Evolutionary conservation across 2,797 vertebrate species (phyloP).

Genomic region (Psittacula echo): DNA sequence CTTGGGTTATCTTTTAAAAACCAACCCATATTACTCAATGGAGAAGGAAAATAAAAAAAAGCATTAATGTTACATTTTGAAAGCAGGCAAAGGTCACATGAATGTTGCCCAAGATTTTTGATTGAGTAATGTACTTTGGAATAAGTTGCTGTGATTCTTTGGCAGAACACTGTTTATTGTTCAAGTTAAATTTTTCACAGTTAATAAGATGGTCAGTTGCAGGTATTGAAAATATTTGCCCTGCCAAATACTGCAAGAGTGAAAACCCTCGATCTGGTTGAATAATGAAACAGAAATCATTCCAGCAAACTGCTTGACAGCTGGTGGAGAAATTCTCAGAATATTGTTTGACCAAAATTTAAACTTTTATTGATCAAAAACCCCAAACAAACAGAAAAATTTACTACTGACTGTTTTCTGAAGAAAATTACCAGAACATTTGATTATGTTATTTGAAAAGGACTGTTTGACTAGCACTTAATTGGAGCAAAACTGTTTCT

Average conservation of each 20-base stretch:
- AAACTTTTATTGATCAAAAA: not conserved
- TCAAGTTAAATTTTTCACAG: constrained; percentile 56
- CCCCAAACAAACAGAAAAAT: not conserved
- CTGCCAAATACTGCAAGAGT: constrained; percentile 51
- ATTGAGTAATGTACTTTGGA: constrained; percentile 58
- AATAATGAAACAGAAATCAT: constrained; percentile 38
- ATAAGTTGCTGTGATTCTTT: constrained; percentile 50
- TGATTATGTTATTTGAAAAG: not conserved
- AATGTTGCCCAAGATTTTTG: constrained; percentile 56
- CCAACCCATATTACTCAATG: not conserved
- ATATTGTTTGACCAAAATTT: not conserved
- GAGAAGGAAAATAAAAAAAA: constrained; percentile 13
- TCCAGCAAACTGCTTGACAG: constrained; percentile 27
- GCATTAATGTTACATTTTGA: constrained; percentile 40
- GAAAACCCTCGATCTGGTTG: constrained; percentile 21
- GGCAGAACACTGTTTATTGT: constrained; percentile 56
- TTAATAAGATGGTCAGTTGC: constrained; percentile 56
- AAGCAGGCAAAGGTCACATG: constrained; percentile 41
- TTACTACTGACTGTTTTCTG: not conserved
- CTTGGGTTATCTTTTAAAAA: constrained; percentile 29
- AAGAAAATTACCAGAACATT: not conserved
- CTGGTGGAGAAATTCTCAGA: not conserved
- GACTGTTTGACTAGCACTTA: not conserved
- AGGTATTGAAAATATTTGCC: constrained; percentile 64
- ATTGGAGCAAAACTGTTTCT: not conserved